Conservation (phyloP, 2,888 invertebrate species). For the Micropterix aruncella region DNA sequence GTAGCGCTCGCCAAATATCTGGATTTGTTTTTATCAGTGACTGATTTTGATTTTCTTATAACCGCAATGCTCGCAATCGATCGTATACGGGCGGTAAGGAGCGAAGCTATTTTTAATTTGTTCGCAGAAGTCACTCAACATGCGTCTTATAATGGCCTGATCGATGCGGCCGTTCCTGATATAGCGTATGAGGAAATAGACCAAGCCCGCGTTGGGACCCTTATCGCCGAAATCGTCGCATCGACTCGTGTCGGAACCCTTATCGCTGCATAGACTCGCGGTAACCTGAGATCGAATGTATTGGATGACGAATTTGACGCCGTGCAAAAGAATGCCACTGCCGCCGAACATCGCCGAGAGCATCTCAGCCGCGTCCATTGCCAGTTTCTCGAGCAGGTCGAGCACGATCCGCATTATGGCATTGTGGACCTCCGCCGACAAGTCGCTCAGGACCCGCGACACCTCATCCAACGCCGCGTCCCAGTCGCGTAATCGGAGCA, state of each 20-base stretch:
- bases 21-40: too few species aligned
- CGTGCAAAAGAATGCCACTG: neutral
- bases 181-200: neutral
- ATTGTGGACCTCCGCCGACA: neutral
- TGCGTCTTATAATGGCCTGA: neutral
- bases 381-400: neutral
- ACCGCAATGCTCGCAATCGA: too few species aligned
- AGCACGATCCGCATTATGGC: neutral
- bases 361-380: neutral
- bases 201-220: neutral
- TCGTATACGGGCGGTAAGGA: too few species aligned
- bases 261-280: too few species aligned
- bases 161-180: neutral
- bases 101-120: neutral
- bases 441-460: neutral
- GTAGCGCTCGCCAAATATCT: too few species aligned
- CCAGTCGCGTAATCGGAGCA: neutral
- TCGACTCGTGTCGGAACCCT: too few species aligned
- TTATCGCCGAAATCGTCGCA: too few species aligned
- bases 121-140: neutral
- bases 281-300: neutral
- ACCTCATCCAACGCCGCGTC: neutral
- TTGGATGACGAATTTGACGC: neutral
- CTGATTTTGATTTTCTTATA: too few species aligned
- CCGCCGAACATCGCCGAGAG: neutral